Conservation (phyloP, 2,113 vertebrate species). For the Nipponia nippon region DNA sequence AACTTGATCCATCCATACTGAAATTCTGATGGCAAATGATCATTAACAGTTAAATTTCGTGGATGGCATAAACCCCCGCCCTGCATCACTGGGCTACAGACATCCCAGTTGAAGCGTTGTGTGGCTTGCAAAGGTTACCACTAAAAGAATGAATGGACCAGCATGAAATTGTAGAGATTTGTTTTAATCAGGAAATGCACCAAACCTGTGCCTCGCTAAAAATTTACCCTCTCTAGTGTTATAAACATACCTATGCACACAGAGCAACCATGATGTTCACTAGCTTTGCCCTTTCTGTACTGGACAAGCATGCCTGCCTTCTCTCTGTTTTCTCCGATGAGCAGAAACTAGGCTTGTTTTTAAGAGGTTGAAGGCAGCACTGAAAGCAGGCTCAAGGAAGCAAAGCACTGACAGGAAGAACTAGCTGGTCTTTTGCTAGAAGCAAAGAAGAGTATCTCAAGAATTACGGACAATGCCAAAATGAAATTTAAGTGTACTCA, state of each 20-base stretch:
- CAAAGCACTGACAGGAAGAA: background rate
- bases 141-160: background rate
- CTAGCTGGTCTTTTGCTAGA: background rate
- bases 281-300: background rate
- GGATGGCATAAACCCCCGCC: background rate
- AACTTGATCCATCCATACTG: background rate
- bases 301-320: background rate
- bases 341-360: background rate
- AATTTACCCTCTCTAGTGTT: background rate
- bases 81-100: background rate
- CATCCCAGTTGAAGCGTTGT: background rate
- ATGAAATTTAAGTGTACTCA: background rate
- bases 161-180: background rate
- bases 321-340: background rate
- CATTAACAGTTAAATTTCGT: background rate
- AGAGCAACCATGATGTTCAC: background rate
- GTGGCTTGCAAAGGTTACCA: background rate
- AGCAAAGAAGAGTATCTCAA: background rate
- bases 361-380: background rate
- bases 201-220: background rate
- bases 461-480: background rate
- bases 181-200: background rate
- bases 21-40: background rate
- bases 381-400: background rate
- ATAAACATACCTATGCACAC: background rate